phyloP scores from a whole-genome alignment of 2,113 vertebrate genomes.

The Dolichallabes microphthalmus region DNA sequence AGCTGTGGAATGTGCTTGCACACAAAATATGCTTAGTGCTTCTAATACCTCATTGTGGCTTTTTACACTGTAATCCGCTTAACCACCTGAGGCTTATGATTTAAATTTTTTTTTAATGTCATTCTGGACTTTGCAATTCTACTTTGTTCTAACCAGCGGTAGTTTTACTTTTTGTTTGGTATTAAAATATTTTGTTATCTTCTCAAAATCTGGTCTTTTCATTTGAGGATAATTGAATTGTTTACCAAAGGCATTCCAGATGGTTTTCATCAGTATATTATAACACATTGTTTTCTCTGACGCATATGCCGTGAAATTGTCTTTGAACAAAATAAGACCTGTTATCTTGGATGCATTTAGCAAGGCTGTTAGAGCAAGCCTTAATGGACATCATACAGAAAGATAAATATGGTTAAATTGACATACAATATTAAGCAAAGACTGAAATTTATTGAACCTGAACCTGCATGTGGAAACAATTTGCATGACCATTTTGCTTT shows the following conservation, averaged over 20 bases:
- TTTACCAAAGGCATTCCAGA: constrained; percentile 1
- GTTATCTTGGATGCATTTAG: constrained; percentile 6
- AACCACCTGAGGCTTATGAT: background rate
- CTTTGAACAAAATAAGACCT: constrained; percentile 13
- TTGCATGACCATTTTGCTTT: background rate
- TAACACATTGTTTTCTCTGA: constrained; percentile 27
- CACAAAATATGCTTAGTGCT: background rate
- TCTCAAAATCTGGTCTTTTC: constrained; percentile 20
- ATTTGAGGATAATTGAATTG: constrained; percentile 25
- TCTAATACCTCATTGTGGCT: background rate
- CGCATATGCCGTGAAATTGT: background rate
- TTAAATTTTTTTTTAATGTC: background rate
- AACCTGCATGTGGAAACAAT: background rate
- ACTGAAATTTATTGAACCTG: background rate
- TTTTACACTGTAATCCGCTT: background rate
- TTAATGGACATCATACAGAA: background rate
- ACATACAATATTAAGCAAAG: background rate
- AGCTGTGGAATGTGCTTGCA: background rate
- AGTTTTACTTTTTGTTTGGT: constrained; percentile 3
- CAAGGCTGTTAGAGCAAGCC: background rate
- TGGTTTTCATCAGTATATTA: background rate
- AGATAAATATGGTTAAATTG: background rate
- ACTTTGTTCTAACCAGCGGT: constrained; percentile 32
- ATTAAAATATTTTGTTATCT: background rate
- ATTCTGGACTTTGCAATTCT: background rate